Evolutionary conservation across 1,140 invertebrate species (phyloP), one percentile per base, ranked within the genome.

Genomic region (Lepidurus couesii): DNA sequence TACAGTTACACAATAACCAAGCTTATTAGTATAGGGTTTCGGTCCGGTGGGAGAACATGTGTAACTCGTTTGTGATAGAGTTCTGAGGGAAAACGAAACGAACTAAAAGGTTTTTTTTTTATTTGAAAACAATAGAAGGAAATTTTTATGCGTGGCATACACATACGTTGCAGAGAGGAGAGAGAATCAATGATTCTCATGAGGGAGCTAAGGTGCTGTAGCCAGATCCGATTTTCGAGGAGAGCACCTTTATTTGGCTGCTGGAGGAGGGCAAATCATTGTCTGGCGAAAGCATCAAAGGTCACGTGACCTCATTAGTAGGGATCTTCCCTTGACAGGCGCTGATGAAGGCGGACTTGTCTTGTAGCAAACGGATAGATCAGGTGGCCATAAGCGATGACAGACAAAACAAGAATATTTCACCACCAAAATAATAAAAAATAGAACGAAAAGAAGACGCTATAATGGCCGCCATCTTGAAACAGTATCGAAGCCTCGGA

Each of bases 251-350:
- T 13, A 65, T 65, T 65, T 65, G 53, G 53, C 16, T 13, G 53
- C 21, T 10, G 10, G 6, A 21, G 53, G 53, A 21, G 9, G 9
- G 53, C 53, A 65, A 65, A 16, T 65, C 53, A 65, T 65, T 13
- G 53, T 21, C 21, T 7, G 21, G 53, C 16, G n/a, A 65, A 34
- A 34, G 34, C 53, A 65, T 65, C 53, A 65, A 65, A 65, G 53
- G 53, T 21, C 53, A 65, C 53, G 53, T 65, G 53, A 65, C 53
- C 53, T 65, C 53, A 65, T 65, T 65, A 65, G 53, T 65, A 65
- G 53, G 53, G 53, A 65, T 65, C 53, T 65, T 65, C 53, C 53
- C 13, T 65, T 65, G 53, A 65, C 53, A 65, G 53, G 21, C 53
- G 53, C 53, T 65, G 53, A 65, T 65, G 53, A 65, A 65, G 53